Conservation (phyloP, 2,797 vertebrate genomes). For the Diplodus sargus region DNA sequence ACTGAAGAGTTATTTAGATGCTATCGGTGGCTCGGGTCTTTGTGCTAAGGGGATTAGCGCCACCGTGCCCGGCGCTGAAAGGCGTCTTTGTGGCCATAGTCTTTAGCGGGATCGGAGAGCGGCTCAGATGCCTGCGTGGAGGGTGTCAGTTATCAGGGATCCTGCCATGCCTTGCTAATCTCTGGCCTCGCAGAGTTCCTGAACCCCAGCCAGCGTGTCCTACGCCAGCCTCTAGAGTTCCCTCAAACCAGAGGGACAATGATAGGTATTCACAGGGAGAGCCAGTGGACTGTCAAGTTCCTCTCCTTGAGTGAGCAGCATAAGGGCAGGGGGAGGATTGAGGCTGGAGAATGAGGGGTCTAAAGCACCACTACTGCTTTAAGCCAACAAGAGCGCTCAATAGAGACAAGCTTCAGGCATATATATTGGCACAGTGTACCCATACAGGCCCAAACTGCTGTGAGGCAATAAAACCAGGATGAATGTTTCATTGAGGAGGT, state of each 20-base stretch:
- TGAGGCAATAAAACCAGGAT: constrained; percentile 31
- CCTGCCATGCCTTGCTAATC: constrained; percentile 86
- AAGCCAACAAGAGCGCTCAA: constrained; percentile 28
- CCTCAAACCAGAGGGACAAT: constrained; percentile 76
- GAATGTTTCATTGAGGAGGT: constrained; percentile 26
- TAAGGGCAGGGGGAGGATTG: constrained; percentile 50
- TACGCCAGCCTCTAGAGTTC: constrained; percentile 77
- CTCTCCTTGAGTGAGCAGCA: constrained; percentile 70
- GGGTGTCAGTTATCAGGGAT: constrained; percentile 86
- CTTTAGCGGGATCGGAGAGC: constrained; percentile 78
- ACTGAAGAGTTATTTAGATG: constrained; percentile 84
- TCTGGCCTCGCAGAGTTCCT: constrained; percentile 82
- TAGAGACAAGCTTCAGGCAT: constrained; percentile 43
- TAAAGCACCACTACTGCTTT: constrained; percentile 38
- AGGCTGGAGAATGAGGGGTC: constrained; percentile 45
- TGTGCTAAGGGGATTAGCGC: constrained; percentile 83
- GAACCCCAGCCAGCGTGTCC: constrained; percentile 80
- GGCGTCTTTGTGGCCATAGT: constrained; percentile 80
- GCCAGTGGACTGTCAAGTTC: constrained; percentile 72
- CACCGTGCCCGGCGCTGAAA: constrained; percentile 77
- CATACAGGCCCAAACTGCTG: constrained; percentile 30
- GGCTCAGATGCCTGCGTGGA: constrained; percentile 78
- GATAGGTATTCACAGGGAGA: constrained; percentile 81
- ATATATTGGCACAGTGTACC: constrained; percentile 21
- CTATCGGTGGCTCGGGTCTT: constrained; percentile 78